Base-by-base conservation (phyloP, 2,113 vertebrate species). In the Lepidothrix coronata region DNA sequence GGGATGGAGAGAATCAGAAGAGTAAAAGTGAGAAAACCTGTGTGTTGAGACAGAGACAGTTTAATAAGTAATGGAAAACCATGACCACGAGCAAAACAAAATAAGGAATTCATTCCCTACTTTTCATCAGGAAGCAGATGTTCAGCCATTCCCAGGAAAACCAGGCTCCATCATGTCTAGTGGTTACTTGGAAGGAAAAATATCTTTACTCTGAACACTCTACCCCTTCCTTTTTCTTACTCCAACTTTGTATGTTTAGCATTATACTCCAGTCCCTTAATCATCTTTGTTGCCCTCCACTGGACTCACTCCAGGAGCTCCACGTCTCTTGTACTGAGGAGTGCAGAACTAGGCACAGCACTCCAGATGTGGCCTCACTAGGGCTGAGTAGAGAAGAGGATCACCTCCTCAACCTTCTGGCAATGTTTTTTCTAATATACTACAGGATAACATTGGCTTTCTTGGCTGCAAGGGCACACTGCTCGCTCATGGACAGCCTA, bases 401-500 rank as follows among this genome's bases (percentile, higher is more conserved):
- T 58, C 17, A 35, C 4, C 33, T 37, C 57, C 28, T 21, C 9
- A 8, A 16, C 17, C 31, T 44, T 31, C 25, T 54, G 81, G 14
- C 28, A 33, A 2, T 39, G 49, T 7, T 33, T 14, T 55, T 55
- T 30, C 39, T 48, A 46, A 28, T 25, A 16, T 7, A n/a, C 3
- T 13, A 30, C 35, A 59, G 7, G 44, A 43, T 1, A 24, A 8
- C 12, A 17, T 0, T 14, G 44, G 20, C 13, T 25, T 41, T 43
- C 25, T 23, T 44, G 31, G 44, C 21, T 21, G 5, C 21, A 8
- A 22, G 21, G 24, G 52, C 21, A 43, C 17, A 18, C 17, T 31
- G 21, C 62, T 68, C 54, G 17, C 31, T 31, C 54, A 31, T 1
- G 13, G 35, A 44, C 25, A 35, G 2, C 8, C 27, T 11, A 1